Conservation (phyloP, 2,888 invertebrate genomes). For the Phengaris alcon region DNA sequence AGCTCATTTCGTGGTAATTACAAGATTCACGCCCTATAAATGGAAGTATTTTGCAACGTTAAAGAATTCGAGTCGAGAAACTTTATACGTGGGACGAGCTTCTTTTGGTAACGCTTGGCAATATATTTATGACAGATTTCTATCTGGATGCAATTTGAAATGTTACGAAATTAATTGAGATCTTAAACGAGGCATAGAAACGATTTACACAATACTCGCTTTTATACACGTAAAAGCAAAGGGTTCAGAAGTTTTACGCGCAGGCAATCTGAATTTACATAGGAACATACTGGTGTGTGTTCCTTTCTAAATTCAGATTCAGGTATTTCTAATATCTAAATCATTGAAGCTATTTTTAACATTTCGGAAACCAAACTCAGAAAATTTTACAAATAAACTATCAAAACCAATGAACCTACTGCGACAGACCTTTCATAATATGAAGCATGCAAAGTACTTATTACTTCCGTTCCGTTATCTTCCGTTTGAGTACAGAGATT, state of each 20-base stretch:
- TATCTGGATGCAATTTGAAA: constrained; percentile 21
- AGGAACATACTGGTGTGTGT: too few relatives aligned
- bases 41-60: constrained; percentile 22
- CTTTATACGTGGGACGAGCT: constrained; percentile 15
- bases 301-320: too few relatives aligned
- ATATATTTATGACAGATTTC: constrained; percentile 26
- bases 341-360: too few relatives aligned
- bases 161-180: constrained; percentile 13
- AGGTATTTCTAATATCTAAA: too few relatives aligned
- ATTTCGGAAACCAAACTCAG: too few relatives aligned
- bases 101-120: constrained; percentile 23
- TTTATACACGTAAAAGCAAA: too few relatives aligned
- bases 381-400: not conserved
- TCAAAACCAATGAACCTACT: not conserved
- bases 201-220: too few relatives aligned
- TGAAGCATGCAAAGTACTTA: not conserved
- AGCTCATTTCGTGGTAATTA: constrained; percentile 16
- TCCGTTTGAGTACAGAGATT: not conserved
- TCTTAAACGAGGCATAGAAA: not conserved
- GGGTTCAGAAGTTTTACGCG: too few relatives aligned
- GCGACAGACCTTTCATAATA: not conserved
- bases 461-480: not conserved
- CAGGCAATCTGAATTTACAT: too few relatives aligned
- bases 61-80: constrained; percentile 5
- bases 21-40: constrained; percentile 10